Base-by-base conservation (phyloP, 1,140 invertebrate genomes). In the Chrysopa pallens region DNA sequence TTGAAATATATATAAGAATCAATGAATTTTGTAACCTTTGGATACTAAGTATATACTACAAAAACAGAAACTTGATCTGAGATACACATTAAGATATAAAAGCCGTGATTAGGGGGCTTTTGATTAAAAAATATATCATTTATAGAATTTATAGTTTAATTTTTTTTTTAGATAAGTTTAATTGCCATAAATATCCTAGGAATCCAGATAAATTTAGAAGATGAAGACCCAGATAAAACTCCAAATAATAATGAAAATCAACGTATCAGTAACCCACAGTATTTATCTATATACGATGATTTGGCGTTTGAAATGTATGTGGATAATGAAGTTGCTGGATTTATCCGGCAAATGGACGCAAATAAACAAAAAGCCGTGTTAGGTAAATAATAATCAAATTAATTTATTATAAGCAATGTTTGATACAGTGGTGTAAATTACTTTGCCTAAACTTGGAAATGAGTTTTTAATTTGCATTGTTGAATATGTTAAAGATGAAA, bases 291-390 rank as follows among this genome's bases (percentile, higher is more conserved):
- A 84, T 53, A 89, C 52, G 90, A 96, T 57, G 90, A 96, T 62
- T 64, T 96, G n/a, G 82, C 89, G 0, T 94, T 94, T 63, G 85
- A 90, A 39, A 96, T 96, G 90, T 96, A 96, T 54, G 88, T 94
- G 7, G 90, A 94, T 60, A 77, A 79, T n/a, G 88, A 92, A 50
- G 81, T 93, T 5, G 86, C 86, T 0, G 77, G 80, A 50, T 74
- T 90, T 36, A 86, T 96, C n/a, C 67, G 84, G 11, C 76, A 76
- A 53, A 73, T 96, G 65, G 89, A 94, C 58, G 66, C 73, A 8
- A 88, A 85, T 54, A 94, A 94, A 58, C 70, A 80, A 42, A 69
- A 78, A 52, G 88, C 89, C 46, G 85, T 92, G 0, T 68, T 70
- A 59, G 76, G 78, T 78, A 56, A 57, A 52, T 51, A 13, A 40